phyloP scores from a whole-genome alignment of 2,113 vertebrate genomes.

The Andinoacara biseriatus region DNA sequence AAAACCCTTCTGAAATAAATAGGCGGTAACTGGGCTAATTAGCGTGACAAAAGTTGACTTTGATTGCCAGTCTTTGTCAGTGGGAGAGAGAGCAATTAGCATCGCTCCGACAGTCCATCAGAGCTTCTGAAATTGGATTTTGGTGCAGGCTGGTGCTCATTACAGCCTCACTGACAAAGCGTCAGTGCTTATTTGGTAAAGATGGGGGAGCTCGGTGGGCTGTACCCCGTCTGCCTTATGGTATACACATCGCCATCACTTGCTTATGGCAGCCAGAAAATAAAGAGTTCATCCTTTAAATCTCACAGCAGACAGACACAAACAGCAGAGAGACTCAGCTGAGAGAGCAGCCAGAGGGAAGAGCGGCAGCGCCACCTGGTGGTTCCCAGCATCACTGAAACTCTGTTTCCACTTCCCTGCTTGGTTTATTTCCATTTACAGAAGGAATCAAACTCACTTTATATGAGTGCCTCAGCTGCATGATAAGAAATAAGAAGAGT shows the following conservation, averaged over 20 bases:
- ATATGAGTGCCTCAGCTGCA: not conserved
- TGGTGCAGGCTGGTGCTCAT: slow-evolving; percentile 12
- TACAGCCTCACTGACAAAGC: slow-evolving; percentile 17
- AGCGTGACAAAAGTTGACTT: slow-evolving; percentile 44
- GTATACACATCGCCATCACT: not conserved
- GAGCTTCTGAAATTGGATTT: slow-evolving; percentile 45
- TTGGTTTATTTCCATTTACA: not conserved
- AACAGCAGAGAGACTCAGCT: not conserved
- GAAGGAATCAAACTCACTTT: not conserved
- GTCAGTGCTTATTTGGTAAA: not conserved
- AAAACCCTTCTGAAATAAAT: slow-evolving; percentile 18
- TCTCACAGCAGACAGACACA: not conserved
- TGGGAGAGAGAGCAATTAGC: slow-evolving; percentile 46
- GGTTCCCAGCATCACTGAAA: not conserved
- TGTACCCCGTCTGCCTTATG: not conserved
- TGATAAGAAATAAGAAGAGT: not conserved
- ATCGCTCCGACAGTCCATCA: slow-evolving; percentile 42
- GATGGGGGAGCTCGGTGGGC: not conserved
- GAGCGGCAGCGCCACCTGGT: slow-evolving; percentile 49
- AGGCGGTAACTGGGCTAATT: slow-evolving; percentile 36
- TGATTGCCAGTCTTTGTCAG: slow-evolving; percentile 53
- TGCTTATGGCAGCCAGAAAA: not conserved
- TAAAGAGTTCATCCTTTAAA: not conserved
- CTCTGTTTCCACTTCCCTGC: not conserved
- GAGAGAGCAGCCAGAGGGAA: not conserved